phyloP scores from a whole-genome alignment of 2,113 vertebrate species.

The Megaleporinus macrocephalus region DNA sequence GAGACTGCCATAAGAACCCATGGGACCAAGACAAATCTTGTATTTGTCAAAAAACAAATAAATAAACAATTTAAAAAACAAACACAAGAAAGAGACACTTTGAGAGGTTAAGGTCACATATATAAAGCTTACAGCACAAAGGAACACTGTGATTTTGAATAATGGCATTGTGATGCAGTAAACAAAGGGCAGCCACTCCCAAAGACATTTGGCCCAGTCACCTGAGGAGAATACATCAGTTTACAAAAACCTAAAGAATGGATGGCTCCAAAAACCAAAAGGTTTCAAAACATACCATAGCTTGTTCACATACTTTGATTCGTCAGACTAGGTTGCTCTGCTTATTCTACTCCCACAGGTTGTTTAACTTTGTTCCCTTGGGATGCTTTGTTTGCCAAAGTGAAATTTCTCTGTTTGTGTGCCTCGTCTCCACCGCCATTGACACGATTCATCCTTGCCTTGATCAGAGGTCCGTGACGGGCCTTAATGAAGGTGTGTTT shows the following conservation, averaged over 20 bases:
- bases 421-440: constrained; percentile 1
- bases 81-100: neutral
- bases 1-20: neutral
- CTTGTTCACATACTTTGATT: neutral
- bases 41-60: neutral
- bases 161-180: neutral
- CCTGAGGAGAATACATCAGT: neutral
- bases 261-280: neutral
- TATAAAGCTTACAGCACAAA: neutral
- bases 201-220: neutral
- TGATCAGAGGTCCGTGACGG: constrained; percentile 49
- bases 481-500: constrained; percentile 70
- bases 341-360: neutral
- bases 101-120: neutral
- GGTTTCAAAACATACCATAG: neutral
- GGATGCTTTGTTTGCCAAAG: constrained; percentile 33
- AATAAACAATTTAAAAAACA: neutral
- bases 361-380: constrained; percentile 9
- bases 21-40: too few species aligned
- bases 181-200: neutral
- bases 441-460: constrained; percentile 39
- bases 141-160: neutral
- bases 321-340: neutral
- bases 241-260: neutral
- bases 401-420: constrained; percentile 16